Evolutionary conservation across 1,140 invertebrate species (phyloP), one percentile per base, ranked within the genome.

Genomic region (Rhyzopertha dominica): DNA sequence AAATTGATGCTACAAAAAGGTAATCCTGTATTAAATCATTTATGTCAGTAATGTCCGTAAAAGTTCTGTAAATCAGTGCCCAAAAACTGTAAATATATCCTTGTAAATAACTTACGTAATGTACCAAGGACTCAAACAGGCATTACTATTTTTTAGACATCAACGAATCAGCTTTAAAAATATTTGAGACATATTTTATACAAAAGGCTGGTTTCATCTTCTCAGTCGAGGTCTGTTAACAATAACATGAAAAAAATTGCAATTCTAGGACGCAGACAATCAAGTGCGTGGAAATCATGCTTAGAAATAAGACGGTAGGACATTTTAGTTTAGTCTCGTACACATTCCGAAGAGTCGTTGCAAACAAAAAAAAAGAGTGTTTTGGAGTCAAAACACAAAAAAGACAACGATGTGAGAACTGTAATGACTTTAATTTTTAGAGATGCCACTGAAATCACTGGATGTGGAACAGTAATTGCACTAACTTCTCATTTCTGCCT

Each of bases 231-330:
- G 28, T 13, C 12, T 26, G 25, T 26, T 26, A 14, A 29, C n/a
- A 13, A 29, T 14, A 29, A 29, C 16, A 13, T 29, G 5, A 29
- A 29, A 10, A n/a, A n/a, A 7, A 25, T 25, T 29, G 12, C 12
- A 29, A 29, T 43, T 43, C 30, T 30, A 39, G 40, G 49, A 43
- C 47, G 50, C 43, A 54, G 55, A 58, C 55, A 58, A 58, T 58
- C 55, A 58, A 48, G 55, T 58, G 55, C 55, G 55, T 44, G 43
- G 49, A 51, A 54, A 18, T 50, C 43, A 54, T 54, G 52, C 52
- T 54, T 54, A 45, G 36, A 40, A 41, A n/a, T n/a, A n/a, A n/a
- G n/a, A n/a, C n/a, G n/a, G n/a, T n/a, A n/a, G n/a, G n/a, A n/a
- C n/a, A n/a, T n/a, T n/a, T n/a, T n/a, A n/a, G n/a, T n/a, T n/a